A percentile compares a stretch with the other conserved stretches of the same genome.
Conservation (phyloP, 2,797 vertebrate genomes). For the Hippocampus kuda region DNA sequence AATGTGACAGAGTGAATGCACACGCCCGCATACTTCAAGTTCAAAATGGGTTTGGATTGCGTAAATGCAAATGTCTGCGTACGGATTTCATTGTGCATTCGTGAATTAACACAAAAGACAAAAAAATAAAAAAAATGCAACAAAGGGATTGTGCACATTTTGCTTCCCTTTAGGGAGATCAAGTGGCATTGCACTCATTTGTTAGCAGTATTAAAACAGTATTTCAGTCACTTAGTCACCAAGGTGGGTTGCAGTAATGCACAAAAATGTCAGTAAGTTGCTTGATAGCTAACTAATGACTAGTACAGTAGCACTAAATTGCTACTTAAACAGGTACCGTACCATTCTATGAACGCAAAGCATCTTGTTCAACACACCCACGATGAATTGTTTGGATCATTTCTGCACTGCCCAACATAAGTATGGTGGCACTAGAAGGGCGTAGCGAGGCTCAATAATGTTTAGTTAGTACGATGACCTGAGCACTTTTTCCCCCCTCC, state of each 20-base stretch:
- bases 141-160: no score
- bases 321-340: neutral
- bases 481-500: no score
- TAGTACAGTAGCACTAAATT: neutral
- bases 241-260: no score
- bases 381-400: neutral
- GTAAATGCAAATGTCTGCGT: neutral
- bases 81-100: constrained; percentile 10
- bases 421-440: neutral
- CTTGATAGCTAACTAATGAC: no score
- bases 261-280: no score
- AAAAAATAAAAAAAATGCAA: no score
- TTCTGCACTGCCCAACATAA: neutral
- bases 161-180: no score
- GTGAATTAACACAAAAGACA: constrained; percentile 21
- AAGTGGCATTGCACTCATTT: no score
- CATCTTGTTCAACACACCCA: neutral
- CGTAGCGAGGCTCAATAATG: neutral
- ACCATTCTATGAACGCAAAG: neutral
- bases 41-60: constrained; percentile 13
- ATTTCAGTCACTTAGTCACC: no score
- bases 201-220: no score
- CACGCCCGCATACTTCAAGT: constrained; percentile 10
- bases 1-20: constrained; percentile 19
- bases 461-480: no score